A percentile compares a stretch with the other conserved stretches of the same genome.
These are phyloP conservation scores for Aleiodes alternator DNA, from an alignment of 2,888 invertebrate species.

Conservation along the genomic window DNA sequence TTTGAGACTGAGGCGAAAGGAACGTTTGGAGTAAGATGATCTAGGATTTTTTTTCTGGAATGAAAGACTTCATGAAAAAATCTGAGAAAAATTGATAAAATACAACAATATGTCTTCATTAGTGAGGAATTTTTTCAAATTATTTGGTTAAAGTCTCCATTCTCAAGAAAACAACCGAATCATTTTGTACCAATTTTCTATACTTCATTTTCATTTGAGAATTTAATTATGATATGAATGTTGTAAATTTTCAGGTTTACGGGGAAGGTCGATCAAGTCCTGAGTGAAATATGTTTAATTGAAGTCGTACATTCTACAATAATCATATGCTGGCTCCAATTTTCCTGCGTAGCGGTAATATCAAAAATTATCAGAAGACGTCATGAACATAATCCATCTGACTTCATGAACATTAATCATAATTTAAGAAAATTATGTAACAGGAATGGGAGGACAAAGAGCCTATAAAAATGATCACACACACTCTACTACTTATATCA, in stretches of 20 bases:
- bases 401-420: neutral
- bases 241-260: neutral
- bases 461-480: slow-evolving; percentile 36
- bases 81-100: too few relatives aligned
- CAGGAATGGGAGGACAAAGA: slow-evolving; percentile 47
- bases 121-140: too few relatives aligned
- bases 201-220: neutral
- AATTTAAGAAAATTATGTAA: neutral
- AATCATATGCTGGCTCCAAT: slow-evolving; percentile 42
- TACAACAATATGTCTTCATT: too few relatives aligned
- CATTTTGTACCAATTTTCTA: neutral
- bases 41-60: too few relatives aligned
- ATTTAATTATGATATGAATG: slow-evolving; percentile 24
- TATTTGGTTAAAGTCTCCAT: too few relatives aligned
- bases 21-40: too few relatives aligned
- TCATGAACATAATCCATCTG: neutral
- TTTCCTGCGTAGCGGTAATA: slow-evolving; percentile 43
- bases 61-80: too few relatives aligned
- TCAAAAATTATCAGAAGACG: too few relatives aligned
- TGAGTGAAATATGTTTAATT: slow-evolving; percentile 43
- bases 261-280: slow-evolving; percentile 13
- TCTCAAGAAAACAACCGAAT: too few relatives aligned
- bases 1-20: too few relatives aligned
- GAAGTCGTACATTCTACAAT: slow-evolving; percentile 34
- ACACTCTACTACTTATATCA: slow-evolving; percentile 35